Conservation (phyloP, 2,888 invertebrate genomes). For the Hyposoter dolosus region DNA sequence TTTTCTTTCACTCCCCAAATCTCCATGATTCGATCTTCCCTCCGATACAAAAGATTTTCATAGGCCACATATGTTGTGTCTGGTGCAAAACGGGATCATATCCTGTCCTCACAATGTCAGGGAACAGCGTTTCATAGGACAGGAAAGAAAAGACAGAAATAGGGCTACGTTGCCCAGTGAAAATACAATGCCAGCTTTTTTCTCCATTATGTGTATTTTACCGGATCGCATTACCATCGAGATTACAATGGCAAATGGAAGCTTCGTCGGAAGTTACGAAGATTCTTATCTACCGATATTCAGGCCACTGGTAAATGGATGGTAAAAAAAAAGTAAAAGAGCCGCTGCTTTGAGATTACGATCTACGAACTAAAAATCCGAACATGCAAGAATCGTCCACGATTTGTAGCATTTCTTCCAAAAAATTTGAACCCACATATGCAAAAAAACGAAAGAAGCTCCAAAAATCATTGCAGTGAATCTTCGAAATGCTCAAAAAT, state of each 20-base stretch:
- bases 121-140: constrained; percentile 49
- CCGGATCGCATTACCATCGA: constrained; percentile 78
- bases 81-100: constrained; percentile 80
- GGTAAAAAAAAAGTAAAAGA: constrained; percentile 40
- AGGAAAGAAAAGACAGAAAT: constrained; percentile 51
- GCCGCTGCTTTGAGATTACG: constrained; percentile 41
- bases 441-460: background rate
- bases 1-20: constrained; percentile 22
- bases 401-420: background rate
- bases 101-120: constrained; percentile 78
- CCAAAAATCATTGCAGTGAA: background rate
- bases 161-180: constrained; percentile 25
- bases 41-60: constrained; percentile 57
- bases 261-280: constrained; percentile 61
- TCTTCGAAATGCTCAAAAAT: background rate
- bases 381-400: background rate
- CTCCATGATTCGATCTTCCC: constrained; percentile 55
- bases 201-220: constrained; percentile 78
- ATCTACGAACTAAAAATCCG: constrained; percentile 6
- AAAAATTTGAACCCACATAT: background rate
- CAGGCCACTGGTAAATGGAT: constrained; percentile 49
- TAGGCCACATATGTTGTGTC: constrained; percentile 79
- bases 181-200: constrained; percentile 69
- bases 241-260: constrained; percentile 62
- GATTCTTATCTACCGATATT: constrained; percentile 68